These are phyloP conservation scores for Pentamera pediparva DNA, from an alignment of 53 echinoderm and acorn worm genomes.

Conservation along the genomic window DNA sequence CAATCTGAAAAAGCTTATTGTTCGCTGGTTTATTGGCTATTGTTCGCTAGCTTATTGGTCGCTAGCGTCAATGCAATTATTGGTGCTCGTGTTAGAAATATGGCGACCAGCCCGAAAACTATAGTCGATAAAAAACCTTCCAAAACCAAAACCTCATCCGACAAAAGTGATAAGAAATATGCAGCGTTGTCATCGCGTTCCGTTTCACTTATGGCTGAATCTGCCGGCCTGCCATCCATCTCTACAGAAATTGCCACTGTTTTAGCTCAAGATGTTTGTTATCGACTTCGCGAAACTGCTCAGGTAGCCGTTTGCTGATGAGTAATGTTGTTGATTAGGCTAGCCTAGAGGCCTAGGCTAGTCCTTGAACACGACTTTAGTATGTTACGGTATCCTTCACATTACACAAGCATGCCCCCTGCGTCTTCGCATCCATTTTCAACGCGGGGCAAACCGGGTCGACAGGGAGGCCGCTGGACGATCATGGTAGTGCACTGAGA, in stretches of 20 bases:
- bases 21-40: too few species aligned
- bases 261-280: slow-evolving; percentile 90
- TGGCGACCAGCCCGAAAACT: not conserved
- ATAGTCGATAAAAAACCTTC: not conserved
- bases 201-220: slow-evolving; percentile 64
- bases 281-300: slow-evolving; percentile 82
- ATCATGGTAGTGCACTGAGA: too few species aligned
- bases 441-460: not conserved
- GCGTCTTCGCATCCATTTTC: not conserved
- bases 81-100: not conserved
- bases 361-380: too few species aligned
- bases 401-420: too few species aligned
- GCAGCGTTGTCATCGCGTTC: slow-evolving; percentile 62
- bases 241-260: slow-evolving; percentile 68
- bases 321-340: not conserved
- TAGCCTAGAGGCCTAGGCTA: too few species aligned
- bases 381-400: too few species aligned
- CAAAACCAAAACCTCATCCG: slow-evolving; percentile 6
- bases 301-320: slow-evolving; percentile 60
- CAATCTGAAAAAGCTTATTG: too few species aligned
- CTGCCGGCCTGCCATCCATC: slow-evolving; percentile 58
- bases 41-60: too few species aligned
- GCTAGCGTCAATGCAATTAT: too few species aligned
- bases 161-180: slow-evolving; percentile 67
- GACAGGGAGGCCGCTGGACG: too few species aligned